phyloP scores from a whole-genome alignment of 2,888 invertebrate genomes.

The Noctua fimbriata region DNA sequence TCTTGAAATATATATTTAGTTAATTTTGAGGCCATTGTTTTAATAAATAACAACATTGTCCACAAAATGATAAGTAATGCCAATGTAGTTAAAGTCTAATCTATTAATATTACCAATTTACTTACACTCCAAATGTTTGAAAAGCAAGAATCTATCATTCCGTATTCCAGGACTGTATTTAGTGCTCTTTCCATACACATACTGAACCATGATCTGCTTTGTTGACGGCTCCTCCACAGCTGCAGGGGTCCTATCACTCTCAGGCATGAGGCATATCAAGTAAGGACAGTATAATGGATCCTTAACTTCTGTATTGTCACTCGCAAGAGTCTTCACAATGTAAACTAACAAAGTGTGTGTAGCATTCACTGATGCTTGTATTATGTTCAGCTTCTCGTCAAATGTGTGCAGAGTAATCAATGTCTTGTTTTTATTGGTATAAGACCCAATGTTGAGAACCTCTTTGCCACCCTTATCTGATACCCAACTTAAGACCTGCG shows the following conservation, averaged over 20 bases:
- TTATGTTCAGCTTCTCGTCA: conserved; percentile 91
- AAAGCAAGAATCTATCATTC: conserved; percentile 92
- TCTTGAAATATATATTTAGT: neutral
- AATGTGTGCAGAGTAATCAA: conserved; percentile 92
- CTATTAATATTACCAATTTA: conserved; percentile 48
- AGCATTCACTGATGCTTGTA: conserved; percentile 95
- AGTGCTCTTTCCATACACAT: conserved; percentile 92
- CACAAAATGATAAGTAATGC: neutral
- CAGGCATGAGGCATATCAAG: conserved; percentile 90
- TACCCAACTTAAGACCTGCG: conserved; percentile 93
- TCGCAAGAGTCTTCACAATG: conserved; percentile 90
- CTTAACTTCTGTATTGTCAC: conserved; percentile 75
- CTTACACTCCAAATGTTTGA: conserved; percentile 95
- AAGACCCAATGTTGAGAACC: conserved; percentile 90
- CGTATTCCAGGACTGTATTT: conserved; percentile 88
- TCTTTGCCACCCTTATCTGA: conserved; percentile 76
- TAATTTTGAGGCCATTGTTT: neutral
- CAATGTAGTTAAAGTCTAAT: neutral
- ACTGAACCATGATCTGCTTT: conserved; percentile 95
- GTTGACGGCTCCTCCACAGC: conserved; percentile 89
- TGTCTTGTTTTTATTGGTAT: conserved; percentile 90
- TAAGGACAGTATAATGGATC: conserved; percentile 91
- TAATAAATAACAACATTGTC: neutral
- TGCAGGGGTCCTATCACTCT: conserved; percentile 79
- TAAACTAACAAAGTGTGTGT: conserved; percentile 92